Evolutionary conservation across 2,888 invertebrate genomes (phyloP), one percentile per base, ranked within the genome.

Genomic region (Altica lythri): DNA sequence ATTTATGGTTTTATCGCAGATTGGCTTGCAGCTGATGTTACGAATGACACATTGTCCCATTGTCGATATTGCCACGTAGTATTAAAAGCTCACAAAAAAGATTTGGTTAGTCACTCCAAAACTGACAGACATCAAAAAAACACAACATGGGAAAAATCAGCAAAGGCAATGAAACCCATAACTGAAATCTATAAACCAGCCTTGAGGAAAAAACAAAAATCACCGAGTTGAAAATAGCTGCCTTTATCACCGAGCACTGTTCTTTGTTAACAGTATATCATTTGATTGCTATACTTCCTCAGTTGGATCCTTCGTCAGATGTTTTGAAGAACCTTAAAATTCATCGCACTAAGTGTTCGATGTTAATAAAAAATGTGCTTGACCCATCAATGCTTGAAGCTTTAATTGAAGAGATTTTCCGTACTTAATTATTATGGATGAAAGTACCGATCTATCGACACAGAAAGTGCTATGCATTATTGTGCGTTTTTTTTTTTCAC

Each of bases 271-370:
- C 55, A 18, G 55, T 49, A 1, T 49, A 59, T 56, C 53, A 56
- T 46, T 14, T 55, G 5, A 30, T 47, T 27, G 14, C 25, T 30
- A 18, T 53, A 25, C 16, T 59, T 1, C 38, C 48, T 6, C 37
- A 56, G 8, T 10, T 59, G 14, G 59, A 59, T 30, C 53, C 52
- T 2, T 44, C 38, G 9, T 59, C 59, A 22, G 49, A 49, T 19
- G 9, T 4, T n/a, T n/a, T n/a, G n/a, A 16, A 22, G 4, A 40
- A 50, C 10, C 16, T 59, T 9, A 57, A 57, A 46, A 43, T 64
- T 17, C 61, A 61, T 34, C 32, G 58, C 10, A 60, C 63, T 13
- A 63, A 63, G 37, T 64, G 61, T 46, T 32, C 56, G 13, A 48
- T 43, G 43, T 34, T 64, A 9, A 61, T 63, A 16, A 58, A 56